Evolutionary conservation across 2,888 invertebrate genomes (phyloP), one percentile per base, ranked within the genome.

Genomic region (Schizotus pectinicornis): DNA sequence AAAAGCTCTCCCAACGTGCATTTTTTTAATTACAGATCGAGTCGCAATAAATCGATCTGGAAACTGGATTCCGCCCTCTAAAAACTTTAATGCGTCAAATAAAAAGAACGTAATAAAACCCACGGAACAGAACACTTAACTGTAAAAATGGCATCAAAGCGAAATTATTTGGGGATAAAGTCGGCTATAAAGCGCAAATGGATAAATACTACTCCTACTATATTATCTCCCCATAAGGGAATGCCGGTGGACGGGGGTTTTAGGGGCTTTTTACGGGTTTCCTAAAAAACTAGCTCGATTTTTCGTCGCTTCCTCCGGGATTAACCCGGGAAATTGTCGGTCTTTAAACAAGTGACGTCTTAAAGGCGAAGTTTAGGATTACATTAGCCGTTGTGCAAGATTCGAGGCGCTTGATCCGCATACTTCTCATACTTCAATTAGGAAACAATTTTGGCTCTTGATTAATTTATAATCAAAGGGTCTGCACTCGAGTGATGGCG

Each of bases 391-490:
- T 22, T 2, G 22, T 22, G 5, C 22, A 22, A 22, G 22, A 22
- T 22, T 22, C 22, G 22, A 13, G 6, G 11, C 42, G 7, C 30
- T 22, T 42, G 13, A 42, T 42, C 22, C 8, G 42, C 42, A 22
- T 41, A 42, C 42, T 42, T 42, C 8, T 31, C 7, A 6, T 11
- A 31, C 32, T 43, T 43, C 22, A 43, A 43, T 43, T 43, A 43
- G 32, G 22, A 22, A 22, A 22, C 22, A 22, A 22, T 22, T 22
- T 22, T 5, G 22, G 22, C 22, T 22, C 5, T 22, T 22, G 22
- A 22, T 22, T 22, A 22, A 22, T 22, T 22, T 22, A 22, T 22
- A 22, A 22, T 22, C 22, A 22, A 22, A 22, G 22, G 22, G 22
- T n/a, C 22, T 22, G 3, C 22, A 22, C 22, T 22, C 22, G 22